phyloP scores from a whole-genome alignment of 2,113 vertebrate genomes.

The Pangasianodon hypophthalmus region DNA sequence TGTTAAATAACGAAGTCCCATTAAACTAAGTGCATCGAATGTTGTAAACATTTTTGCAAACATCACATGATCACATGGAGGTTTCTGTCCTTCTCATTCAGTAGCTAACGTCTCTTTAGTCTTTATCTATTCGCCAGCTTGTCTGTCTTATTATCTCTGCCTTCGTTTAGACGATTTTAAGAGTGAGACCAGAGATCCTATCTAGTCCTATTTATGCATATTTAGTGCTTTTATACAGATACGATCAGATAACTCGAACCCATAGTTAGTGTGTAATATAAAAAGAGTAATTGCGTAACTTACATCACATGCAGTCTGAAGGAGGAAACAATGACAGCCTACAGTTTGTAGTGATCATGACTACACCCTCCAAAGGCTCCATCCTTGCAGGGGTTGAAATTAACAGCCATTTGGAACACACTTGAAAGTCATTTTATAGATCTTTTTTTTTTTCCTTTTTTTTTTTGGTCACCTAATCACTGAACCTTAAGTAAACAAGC shows the following conservation, averaged over 20 bases:
- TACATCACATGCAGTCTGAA: neutral
- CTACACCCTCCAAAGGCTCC: neutral
- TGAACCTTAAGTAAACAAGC: neutral
- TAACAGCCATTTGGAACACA: neutral
- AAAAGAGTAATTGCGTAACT: neutral
- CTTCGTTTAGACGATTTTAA: neutral
- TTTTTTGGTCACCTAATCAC: neutral
- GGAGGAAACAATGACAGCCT: neutral
- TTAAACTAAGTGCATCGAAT: slow-evolving; percentile 2
- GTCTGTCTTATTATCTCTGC: neutral
- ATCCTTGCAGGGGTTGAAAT: neutral
- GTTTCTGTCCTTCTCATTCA: neutral
- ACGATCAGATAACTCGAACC: neutral
- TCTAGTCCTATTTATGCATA: neutral
- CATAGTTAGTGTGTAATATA: neutral
- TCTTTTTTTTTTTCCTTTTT: too few relatives aligned
- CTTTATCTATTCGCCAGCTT: neutral
- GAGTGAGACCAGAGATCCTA: neutral
- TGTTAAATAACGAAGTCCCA: slow-evolving; percentile 12
- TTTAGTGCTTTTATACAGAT: neutral
- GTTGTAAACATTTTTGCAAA: neutral
- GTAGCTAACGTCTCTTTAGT: neutral
- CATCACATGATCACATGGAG: neutral
- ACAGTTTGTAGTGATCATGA: neutral
- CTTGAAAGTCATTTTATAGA: neutral